These are phyloP conservation scores for Phalacrocorax pelagicus DNA, from an alignment of 2,113 vertebrate genomes.

Conservation along the genomic window DNA sequence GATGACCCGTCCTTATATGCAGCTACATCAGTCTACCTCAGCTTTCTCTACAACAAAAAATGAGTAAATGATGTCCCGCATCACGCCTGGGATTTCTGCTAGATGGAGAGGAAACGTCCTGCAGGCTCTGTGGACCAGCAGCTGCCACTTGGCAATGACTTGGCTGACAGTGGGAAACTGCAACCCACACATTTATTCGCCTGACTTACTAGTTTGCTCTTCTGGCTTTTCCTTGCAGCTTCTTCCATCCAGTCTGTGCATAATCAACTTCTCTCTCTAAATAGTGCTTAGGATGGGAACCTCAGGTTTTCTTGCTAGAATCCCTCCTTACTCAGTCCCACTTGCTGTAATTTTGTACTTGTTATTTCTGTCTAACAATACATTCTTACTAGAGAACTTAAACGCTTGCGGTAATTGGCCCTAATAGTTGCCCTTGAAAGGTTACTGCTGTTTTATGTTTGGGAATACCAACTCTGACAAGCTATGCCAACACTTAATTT, in stretches of 20 bases:
- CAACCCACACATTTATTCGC: background rate
- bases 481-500: background rate
- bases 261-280: background rate
- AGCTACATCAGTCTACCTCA: background rate
- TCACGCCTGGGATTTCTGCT: background rate
- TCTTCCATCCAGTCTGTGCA: background rate
- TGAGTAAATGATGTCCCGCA: background rate
- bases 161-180: background rate
- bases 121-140: rapidly evolving
- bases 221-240: background rate
- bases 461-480: background rate
- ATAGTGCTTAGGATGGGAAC: rapidly evolving
- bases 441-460: background rate
- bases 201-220: background rate
- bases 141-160: background rate
- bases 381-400: background rate
- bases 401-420: background rate
- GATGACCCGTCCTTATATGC: background rate
- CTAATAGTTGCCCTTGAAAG: background rate
- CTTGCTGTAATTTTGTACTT: background rate
- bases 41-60: background rate
- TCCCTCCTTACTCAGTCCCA: background rate
- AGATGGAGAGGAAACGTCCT: rapidly evolving
- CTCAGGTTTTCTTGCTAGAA: background rate
- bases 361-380: background rate